Evolutionary conservation across 2,888 invertebrate genomes (phyloP).

Genomic region (Hedychridium roseum): DNA sequence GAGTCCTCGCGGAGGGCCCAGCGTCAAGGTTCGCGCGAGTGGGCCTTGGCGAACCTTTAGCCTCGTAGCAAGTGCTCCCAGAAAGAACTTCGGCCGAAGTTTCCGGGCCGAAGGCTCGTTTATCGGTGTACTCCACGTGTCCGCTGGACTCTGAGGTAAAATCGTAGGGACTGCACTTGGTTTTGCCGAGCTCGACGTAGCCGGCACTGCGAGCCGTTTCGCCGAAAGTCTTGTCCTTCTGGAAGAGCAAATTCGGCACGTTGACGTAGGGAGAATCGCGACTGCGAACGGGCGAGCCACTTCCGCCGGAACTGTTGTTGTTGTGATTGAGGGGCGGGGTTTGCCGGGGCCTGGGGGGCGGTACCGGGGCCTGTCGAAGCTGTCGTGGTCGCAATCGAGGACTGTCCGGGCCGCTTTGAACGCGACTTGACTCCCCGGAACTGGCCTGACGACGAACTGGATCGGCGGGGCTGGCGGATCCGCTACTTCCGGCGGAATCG

Average conservation of each 20-base stretch:
- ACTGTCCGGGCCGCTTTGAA: slow-evolving; percentile 71
- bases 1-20: slow-evolving; percentile 34
- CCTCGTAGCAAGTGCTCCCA: slow-evolving; percentile 38
- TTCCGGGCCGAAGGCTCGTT: slow-evolving; percentile 40
- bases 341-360: slow-evolving; percentile 58
- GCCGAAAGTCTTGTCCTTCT: slow-evolving; percentile 55
- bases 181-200: slow-evolving; percentile 52
- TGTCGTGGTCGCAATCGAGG: slow-evolving; percentile 73
- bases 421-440: slow-evolving; percentile 13
- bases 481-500: slow-evolving; percentile 62
- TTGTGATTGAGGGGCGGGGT: slow-evolving; percentile 41
- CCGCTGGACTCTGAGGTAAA: slow-evolving; percentile 60
- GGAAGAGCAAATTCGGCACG: slow-evolving; percentile 54
- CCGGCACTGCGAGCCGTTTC: slow-evolving; percentile 51
- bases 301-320: slow-evolving; percentile 50
- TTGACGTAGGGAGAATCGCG: slow-evolving; percentile 58
- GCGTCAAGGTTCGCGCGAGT: slow-evolving; percentile 38
- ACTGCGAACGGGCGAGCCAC: slow-evolving; percentile 52
- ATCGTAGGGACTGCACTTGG: slow-evolving; percentile 52
- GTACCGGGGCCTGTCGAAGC: slow-evolving; percentile 62
- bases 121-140: slow-evolving; percentile 56
- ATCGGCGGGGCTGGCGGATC: slow-evolving; percentile 53
- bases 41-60: slow-evolving; percentile 31
- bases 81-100: slow-evolving; percentile 37
- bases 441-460: slow-evolving; percentile 56